Base-by-base conservation (phyloP, 2,888 invertebrate species). In the Thymelicus lineola region DNA sequence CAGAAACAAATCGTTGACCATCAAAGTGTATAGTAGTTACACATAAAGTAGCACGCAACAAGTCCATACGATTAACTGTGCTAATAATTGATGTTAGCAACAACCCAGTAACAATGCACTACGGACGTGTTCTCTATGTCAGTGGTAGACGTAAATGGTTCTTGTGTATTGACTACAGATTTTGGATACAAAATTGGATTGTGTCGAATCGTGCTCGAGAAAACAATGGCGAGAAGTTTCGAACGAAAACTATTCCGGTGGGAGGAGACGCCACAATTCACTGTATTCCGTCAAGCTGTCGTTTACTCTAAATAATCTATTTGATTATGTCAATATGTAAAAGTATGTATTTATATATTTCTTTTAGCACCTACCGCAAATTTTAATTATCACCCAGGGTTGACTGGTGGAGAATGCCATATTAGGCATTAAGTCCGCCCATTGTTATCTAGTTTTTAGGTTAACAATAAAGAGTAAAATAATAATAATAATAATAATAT, bases 181-280 rank as follows among this genome's bases (percentile, higher is more conserved):
- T 86, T 89, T 86, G 82, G 81, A 82, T 79, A 83, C 84, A 82
- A 88, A 89, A 91, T 91, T 87, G 85, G 84, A 90, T 89, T 88
- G 86, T 77, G 76, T 85, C 79, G 82, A 82, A 83, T 83, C 79
- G 80, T 42, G 28, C 77, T 75, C 79, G 74, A 76, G 76, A 79
- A 83, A 85, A 85, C 81, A 86, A 79, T 76, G 80, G 77, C 79
- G 66, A 75, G 75, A 75, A 83, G 79, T 81, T 82, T 75, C 79
- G 76, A 79, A 79, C 79, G 78, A 82, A 86, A 86, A 84, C 86
- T 86, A 83, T 80, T 83, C 84, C 78, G 48, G 14, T 7, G 48
- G 17, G 46, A 62, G 17, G 67, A 65, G 58, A 68, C 57, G 68
- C 72, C 65, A 68, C 70, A 73, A 75, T 78, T 79, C 70, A 75